Evolutionary conservation across 2,888 invertebrate genomes (phyloP).

Genomic region (Linnaemya tessellans): DNA sequence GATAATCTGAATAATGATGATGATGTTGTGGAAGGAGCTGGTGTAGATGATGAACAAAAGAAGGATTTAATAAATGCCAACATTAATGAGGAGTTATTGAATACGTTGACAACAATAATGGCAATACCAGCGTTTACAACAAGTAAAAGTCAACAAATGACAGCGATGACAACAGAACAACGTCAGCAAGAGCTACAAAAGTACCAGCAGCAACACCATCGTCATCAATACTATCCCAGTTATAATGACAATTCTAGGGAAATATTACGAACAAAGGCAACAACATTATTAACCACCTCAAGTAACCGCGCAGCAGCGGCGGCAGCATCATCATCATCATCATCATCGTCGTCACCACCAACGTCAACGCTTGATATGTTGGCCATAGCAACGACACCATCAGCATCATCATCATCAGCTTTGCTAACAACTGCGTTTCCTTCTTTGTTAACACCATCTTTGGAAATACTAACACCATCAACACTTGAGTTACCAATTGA

Average conservation of each 20-base stretch:
- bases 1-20: constrained; percentile 36
- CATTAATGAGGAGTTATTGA: constrained; percentile 70
- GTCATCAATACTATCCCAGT: constrained; percentile 41
- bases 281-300: constrained; percentile 70
- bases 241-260: constrained; percentile 50
- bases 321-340: constrained; percentile 27
- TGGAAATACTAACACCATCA: constrained; percentile 49
- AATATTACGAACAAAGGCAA: constrained; percentile 70
- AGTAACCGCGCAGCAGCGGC: background rate
- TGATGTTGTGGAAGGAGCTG: constrained; percentile 23
- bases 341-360: constrained; percentile 29
- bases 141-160: constrained; percentile 38
- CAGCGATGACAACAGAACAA: constrained; percentile 45
- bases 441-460: constrained; percentile 41
- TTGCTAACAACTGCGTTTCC: constrained; percentile 19
- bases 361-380: constrained; percentile 33
- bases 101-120: constrained; percentile 63
- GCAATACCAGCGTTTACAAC: constrained; percentile 60
- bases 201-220: constrained; percentile 56
- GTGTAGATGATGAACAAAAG: constrained; percentile 17
- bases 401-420: background rate
- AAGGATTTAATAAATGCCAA: constrained; percentile 46
- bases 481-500: constrained; percentile 60
- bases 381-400: constrained; percentile 35
- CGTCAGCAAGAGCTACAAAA: constrained; percentile 52